Evolutionary conservation across 1,140 invertebrate species (phyloP).

Genomic region (Drosophila tristis): DNA sequence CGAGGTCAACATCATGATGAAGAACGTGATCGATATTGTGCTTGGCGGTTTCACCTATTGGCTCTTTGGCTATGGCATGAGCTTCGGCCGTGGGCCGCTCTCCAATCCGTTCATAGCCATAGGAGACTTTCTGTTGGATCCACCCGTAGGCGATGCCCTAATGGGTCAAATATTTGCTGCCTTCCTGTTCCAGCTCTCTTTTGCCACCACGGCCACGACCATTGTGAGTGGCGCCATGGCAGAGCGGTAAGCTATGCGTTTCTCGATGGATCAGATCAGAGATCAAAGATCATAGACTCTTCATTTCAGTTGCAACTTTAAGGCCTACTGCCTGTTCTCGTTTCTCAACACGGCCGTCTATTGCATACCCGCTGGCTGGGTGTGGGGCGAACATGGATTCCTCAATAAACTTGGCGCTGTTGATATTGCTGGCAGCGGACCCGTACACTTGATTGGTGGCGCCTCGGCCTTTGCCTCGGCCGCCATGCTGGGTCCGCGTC

Average conservation of each 20-base stretch:
- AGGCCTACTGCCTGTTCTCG: slow-evolving; percentile 95
- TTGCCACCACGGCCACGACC: slow-evolving; percentile 95
- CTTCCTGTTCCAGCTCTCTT: slow-evolving; percentile 94
- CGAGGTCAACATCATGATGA: slow-evolving; percentile 99
- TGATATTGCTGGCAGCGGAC: slow-evolving; percentile 96
- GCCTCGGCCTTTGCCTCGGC: slow-evolving; percentile 93
- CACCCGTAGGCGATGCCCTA: slow-evolving; percentile 87
- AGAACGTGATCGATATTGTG: slow-evolving; percentile 96
- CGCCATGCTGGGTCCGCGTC: slow-evolving; percentile 93
- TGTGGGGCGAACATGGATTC: slow-evolving; percentile 94
- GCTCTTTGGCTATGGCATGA: slow-evolving; percentile 96
- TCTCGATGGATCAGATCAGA: neutral
- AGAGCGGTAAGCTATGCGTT: slow-evolving; percentile 87
- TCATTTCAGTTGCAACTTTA: slow-evolving; percentile 88
- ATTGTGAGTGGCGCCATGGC: slow-evolving; percentile 96
- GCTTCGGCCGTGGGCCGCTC: slow-evolving; percentile 90
- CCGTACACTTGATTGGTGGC: slow-evolving; percentile 93
- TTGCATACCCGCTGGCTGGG: slow-evolving; percentile 91
- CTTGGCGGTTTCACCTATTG: slow-evolving; percentile 95
- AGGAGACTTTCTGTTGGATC: slow-evolving; percentile 90
- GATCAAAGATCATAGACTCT: neutral
- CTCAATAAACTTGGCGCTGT: slow-evolving; percentile 92
- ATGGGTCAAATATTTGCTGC: slow-evolving; percentile 93
- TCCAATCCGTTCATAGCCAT: slow-evolving; percentile 91
- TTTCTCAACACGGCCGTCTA: slow-evolving; percentile 95